Percentiles rank a stretch among this genome's conserved stretches.
phyloP scores from a whole-genome alignment of 2,113 vertebrate species.

The Megaceryle maxima region DNA sequence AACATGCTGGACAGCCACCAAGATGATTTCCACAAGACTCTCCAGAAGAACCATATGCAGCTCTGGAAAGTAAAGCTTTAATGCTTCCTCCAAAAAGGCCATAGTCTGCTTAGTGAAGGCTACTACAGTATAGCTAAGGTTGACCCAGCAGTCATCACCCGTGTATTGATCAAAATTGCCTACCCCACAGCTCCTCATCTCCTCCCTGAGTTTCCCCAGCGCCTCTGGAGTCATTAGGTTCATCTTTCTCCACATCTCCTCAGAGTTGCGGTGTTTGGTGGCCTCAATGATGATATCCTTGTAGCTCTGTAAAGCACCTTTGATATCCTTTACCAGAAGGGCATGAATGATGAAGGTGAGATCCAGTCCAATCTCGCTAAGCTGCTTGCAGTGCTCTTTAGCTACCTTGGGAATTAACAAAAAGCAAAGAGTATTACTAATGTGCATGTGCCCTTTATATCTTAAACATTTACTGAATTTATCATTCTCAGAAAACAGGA shows the following conservation, averaged over 20 bases:
- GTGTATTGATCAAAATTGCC: constrained; percentile 90
- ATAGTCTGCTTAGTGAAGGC: constrained; percentile 98
- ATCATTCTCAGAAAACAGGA: background rate
- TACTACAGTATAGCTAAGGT: constrained; percentile 96
- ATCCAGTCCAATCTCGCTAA: constrained; percentile 94
- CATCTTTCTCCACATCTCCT: constrained; percentile 98
- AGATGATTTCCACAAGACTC: constrained; percentile 92
- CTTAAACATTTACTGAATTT: background rate
- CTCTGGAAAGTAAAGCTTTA: constrained; percentile 96
- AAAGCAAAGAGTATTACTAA: background rate
- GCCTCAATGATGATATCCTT: constrained; percentile 98
- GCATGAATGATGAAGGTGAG: constrained; percentile 95
- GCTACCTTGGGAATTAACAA: constrained; percentile 81
- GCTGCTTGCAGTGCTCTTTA: constrained; percentile 93
- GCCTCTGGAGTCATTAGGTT: constrained; percentile 98
- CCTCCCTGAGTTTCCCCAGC: constrained; percentile 89
- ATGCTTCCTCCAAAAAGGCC: constrained; percentile 94
- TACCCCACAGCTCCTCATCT: constrained; percentile 91
- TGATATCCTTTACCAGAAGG: constrained; percentile 92
- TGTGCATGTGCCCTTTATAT: background rate
- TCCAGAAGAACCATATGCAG: constrained; percentile 97
- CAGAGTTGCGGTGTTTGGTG: constrained; percentile 97
- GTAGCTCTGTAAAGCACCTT: constrained; percentile 89
- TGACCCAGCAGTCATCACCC: constrained; percentile 97
- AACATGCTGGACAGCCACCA: constrained; percentile 95